Base-by-base conservation (phyloP, 2,797 vertebrate genomes). In the Babyrousa celebensis region DNA sequence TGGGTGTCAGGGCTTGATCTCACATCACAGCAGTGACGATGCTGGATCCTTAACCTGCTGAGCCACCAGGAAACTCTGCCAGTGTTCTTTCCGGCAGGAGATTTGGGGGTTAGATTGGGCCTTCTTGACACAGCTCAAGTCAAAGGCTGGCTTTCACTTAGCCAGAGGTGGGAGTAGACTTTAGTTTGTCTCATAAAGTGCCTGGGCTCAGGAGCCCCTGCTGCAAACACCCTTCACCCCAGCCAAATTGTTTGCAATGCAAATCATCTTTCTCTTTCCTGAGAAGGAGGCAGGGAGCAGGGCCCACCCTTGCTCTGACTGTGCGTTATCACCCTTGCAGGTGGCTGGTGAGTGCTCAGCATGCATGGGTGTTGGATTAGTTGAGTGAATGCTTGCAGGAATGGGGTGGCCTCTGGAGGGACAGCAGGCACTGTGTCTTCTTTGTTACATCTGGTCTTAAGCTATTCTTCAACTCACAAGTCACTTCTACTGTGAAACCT, bases 231-330 rank as follows among this genome's bases (percentile, higher is more conserved):
- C 72, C 52, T 62, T 48, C 43, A 40, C 74, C 14, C 17, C 3
- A 48, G 48, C 62, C 7, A 8, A 70, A 56, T 43, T 62, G 84
- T 95, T 94, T 91, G 87, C 84, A 70, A 89, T 29, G 87, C 68
- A 93, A 96, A 96, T 63, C 2, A 18, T 14, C 29, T 56, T 94
- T 43, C 27, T 85, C 75, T 29, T 32, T 71, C 63, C 6, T 43
- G 10, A 16, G 56, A 52, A 60, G 52, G 58, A 62, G 12, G 32
- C 16, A 12, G 4, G 58, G 54, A n/a, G 54, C 40, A 40, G 75
- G 36, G 27, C 68, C 40, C 16, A 0, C 0, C 6, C 9, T 1
- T 52, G 56, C 62, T 88, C 82, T 90, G 85, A 67, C 92, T 84
- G 5, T 43, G 29, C 12, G 0, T 32, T 48, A 3, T 7, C 36